phyloP scores from a whole-genome alignment of 2,113 vertebrate genomes.

The Arvicanthis niloticus region DNA sequence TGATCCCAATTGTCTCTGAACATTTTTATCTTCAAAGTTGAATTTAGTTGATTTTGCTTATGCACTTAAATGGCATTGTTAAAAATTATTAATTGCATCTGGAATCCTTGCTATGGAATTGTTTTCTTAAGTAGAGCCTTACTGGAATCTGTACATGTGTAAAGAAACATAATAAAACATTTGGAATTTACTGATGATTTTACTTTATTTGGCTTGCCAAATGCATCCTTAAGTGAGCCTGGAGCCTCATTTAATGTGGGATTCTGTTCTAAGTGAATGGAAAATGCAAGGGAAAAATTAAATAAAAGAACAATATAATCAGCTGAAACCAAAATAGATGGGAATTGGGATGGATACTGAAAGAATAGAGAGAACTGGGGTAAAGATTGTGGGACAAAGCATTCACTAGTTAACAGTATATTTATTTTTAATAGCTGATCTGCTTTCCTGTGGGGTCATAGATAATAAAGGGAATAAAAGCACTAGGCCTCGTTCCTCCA shows the following conservation, averaged over 20 bases:
- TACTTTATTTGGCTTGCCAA: constrained; percentile 87
- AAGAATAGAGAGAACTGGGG: constrained; percentile 46
- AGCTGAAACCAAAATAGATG: constrained; percentile 81
- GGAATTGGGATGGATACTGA: constrained; percentile 64
- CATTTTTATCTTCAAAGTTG: constrained; percentile 34
- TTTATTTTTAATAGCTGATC: constrained; percentile 61
- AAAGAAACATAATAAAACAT: constrained; percentile 83
- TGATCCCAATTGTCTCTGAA: constrained; percentile 48
- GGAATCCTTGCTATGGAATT: constrained; percentile 79
- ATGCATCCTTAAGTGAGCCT: constrained; percentile 79
- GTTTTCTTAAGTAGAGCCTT: constrained; percentile 81
- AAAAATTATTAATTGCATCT: constrained; percentile 79
- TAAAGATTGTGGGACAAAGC: constrained; percentile 34
- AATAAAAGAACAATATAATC: constrained; percentile 84
- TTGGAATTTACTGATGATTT: constrained; percentile 86
- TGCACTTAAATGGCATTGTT: constrained; percentile 70
- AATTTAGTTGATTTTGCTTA: constrained; percentile 67
- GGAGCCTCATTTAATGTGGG: constrained; percentile 85
- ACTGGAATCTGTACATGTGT: constrained; percentile 82
- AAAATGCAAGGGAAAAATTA: constrained; percentile 83
- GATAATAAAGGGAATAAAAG: constrained; percentile 70
- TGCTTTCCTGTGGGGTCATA: constrained; percentile 64
- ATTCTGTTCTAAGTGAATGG: constrained; percentile 79
- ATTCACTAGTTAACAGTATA: constrained; percentile 63
- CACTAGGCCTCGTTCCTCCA: constrained; percentile 16